These are phyloP conservation scores for Cephalopterus ornatus DNA, from an alignment of 2,113 vertebrate species.

Conservation along the genomic window DNA sequence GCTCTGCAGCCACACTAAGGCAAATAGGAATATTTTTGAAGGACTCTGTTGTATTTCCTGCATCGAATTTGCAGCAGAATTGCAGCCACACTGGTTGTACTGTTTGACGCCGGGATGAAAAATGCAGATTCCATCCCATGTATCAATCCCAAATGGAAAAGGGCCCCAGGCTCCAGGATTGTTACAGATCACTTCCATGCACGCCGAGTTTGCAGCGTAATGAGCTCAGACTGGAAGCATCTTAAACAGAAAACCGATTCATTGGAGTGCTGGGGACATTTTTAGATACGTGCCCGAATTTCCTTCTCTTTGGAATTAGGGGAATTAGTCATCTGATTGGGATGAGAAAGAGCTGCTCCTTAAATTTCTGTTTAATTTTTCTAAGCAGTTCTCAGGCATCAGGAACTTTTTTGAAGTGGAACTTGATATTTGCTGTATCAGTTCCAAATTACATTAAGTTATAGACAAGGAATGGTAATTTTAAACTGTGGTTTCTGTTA, in stretches of 20 bases:
- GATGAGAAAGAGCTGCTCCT: background rate
- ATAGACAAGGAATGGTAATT: background rate
- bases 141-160: background rate
- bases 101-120: background rate
- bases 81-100: background rate
- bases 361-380: background rate
- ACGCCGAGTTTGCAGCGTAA: background rate
- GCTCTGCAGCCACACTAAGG: background rate
- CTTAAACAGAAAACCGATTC: background rate
- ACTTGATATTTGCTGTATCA: background rate
- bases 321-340: background rate
- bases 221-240: constrained; percentile 55
- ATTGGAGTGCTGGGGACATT: background rate
- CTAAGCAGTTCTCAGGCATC: background rate
- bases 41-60: background rate
- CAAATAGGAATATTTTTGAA: constrained; percentile 1
- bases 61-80: background rate
- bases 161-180: background rate
- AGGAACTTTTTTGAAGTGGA: background rate
- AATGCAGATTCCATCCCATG: background rate
- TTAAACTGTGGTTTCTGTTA: background rate
- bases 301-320: background rate
- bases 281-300: background rate
- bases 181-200: background rate
- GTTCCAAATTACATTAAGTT: background rate